A percentile compares a stretch with the other conserved stretches of the same genome.
phyloP scores from a whole-genome alignment of 1,140 invertebrate genomes.

The Brachionus sp. region DNA sequence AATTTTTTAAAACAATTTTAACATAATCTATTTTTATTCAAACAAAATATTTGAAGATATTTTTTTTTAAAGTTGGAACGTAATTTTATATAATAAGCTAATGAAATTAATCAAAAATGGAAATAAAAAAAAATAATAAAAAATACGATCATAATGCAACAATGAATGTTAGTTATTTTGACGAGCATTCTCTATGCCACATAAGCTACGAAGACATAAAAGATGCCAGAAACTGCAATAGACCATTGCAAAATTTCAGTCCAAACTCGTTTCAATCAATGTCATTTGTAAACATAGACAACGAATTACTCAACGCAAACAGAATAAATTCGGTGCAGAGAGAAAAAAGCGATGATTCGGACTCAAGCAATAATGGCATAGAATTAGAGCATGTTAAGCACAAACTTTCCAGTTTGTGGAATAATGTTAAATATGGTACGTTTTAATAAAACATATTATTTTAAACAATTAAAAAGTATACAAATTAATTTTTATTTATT shows the following conservation, averaged over 20 bases:
- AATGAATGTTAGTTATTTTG: not conserved
- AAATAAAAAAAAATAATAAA: not conserved
- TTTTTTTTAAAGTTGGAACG: not conserved
- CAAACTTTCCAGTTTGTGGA: slow-evolving; percentile 20
- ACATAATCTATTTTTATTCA: slow-evolving; percentile 20
- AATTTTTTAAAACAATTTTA: not conserved
- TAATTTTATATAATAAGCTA: not conserved
- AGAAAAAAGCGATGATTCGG: not conserved
- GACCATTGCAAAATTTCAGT: not conserved
- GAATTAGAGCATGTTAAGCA: slow-evolving; percentile 24
- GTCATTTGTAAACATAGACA: not conserved
- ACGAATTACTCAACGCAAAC: not conserved
- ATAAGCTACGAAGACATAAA: not conserved
- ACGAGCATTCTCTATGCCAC: not conserved
- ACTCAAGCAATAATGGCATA: slow-evolving; percentile 1
- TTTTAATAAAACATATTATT: not conserved
- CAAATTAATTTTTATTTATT: not conserved
- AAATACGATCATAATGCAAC: not conserved
- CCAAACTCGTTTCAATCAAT: not conserved
- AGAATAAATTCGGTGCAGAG: not conserved
- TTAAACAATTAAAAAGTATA: not conserved
- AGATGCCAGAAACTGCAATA: not conserved
- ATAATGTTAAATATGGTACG: slow-evolving; percentile 44
- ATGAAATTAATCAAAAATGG: not conserved
- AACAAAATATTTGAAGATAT: not conserved